phyloP scores from a whole-genome alignment of 2,113 vertebrate species.

The Halichoeres trimaculatus region DNA sequence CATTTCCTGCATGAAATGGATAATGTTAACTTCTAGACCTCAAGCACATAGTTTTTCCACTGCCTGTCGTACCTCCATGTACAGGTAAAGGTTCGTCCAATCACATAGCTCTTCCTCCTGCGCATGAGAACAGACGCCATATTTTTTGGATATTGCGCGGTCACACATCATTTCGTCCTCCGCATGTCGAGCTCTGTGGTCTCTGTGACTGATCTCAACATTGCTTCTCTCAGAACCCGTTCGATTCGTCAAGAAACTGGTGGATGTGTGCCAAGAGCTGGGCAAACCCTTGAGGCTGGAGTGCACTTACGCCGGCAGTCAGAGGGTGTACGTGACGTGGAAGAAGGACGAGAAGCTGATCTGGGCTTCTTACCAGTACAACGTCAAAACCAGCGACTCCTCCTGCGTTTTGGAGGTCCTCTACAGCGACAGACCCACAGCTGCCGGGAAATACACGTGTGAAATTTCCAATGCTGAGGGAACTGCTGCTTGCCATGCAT shows the following conservation, averaged over 20 bases:
- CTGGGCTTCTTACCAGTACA: conserved; percentile 79
- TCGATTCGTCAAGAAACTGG: conserved; percentile 81
- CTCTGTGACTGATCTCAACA: conserved; percentile 21
- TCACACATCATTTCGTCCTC: not conserved
- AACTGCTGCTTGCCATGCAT: conserved; percentile 85
- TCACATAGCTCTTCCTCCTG: conserved; percentile 17
- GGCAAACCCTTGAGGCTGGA: conserved; percentile 54
- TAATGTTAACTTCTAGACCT: not conserved
- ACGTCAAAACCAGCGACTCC: conserved; percentile 76
- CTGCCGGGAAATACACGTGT: conserved; percentile 87
- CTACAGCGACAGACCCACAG: conserved; percentile 79
- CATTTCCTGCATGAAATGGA: conserved; percentile 17
- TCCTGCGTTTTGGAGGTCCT: conserved; percentile 86
- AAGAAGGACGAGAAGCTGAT: conserved; percentile 88
- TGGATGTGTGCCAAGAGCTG: conserved; percentile 69
- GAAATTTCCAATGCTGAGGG: conserved; percentile 88
- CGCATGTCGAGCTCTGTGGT: not conserved
- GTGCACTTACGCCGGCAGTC: conserved; percentile 79
- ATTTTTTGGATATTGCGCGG: not conserved
- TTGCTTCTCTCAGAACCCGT: conserved; percentile 60
- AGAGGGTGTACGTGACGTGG: conserved; percentile 86
- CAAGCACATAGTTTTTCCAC: not conserved
- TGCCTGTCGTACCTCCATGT: not conserved
- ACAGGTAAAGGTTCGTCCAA: not conserved
- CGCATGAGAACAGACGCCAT: not conserved